Base-by-base conservation (phyloP, 2,888 invertebrate species). In the Ferdinandea cuprea region DNA sequence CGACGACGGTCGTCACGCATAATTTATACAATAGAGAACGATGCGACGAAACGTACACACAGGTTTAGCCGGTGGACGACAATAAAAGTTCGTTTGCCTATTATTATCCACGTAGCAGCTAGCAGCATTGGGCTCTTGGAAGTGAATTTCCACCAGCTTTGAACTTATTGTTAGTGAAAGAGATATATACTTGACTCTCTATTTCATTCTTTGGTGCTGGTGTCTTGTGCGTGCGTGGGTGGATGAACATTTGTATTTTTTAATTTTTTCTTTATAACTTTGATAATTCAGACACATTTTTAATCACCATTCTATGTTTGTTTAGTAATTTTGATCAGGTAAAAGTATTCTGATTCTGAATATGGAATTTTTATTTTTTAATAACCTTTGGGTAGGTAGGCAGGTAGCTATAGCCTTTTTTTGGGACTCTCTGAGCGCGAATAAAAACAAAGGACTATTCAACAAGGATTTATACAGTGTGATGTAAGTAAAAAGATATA, bases 1-100 rank as follows among this genome's bases (percentile, higher is more conserved):
- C 66, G 52, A 19, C 65, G 65, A 40, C 66, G 52, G 65, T 52
- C 66, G 52, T 13, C 42, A 50, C 52, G 52, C 66, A 52, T 66
- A 52, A 66, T 66, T 66, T 30, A 52, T 40, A 17, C 37, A 65
- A 52, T 40, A 65, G 15, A 25, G 19, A 30, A 40, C 40, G 8
- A 28, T 30, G 19, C 40, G 52, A 42, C 30, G 19, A 44, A 8
- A 35, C 7, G 44, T 21, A 40, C 19, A 65, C 37, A 65, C 63
- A 65, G 37, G 32, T 37, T 50, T 4, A 50, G 15, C 32, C 21
- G 4, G 13, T 19, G 46, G 63, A 63, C 35, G 48, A 63, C 21
- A 48, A 19, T n/a, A 40, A 40, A 28, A 6, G 28, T 65, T 7
- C 11, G 25, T 35, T 50, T 17, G 21, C 15, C 21, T 37, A 35